Conservation (phyloP, 30 jellyfish, hydroid and myxozoan genomes). For the Pelagia noctiluca region DNA sequence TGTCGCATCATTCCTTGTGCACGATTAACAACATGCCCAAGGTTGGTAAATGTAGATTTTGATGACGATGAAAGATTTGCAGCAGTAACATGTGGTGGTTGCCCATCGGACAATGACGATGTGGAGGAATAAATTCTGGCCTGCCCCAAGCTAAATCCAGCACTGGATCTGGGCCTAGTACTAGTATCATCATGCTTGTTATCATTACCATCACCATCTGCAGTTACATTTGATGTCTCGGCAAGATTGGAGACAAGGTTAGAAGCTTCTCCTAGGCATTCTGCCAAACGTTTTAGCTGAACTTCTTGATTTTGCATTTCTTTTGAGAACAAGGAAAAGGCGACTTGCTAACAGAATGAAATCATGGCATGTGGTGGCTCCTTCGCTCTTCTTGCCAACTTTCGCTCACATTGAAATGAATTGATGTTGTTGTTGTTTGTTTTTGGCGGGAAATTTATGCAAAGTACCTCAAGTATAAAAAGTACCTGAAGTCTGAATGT, state of each 20-base stretch:
- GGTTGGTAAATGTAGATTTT: neutral
- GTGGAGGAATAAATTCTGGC: slow-evolving; percentile 11
- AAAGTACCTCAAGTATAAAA: neutral
- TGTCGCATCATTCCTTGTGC: neutral
- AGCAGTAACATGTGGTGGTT: slow-evolving; percentile 7
- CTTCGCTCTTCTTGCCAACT: too few relatives aligned
- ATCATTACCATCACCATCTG: slow-evolving; percentile 1
- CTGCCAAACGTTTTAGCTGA: slow-evolving; percentile 3
- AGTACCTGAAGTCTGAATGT: neutral
- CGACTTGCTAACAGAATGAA: neutral
- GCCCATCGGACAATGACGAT: slow-evolving; percentile 16
- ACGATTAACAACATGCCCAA: neutral
- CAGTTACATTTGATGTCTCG: neutral
- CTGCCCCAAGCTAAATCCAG: slow-evolving; percentile 20
- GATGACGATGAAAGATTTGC: neutral
- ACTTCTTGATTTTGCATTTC: slow-evolving; percentile 2
- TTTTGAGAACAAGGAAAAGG: neutral
- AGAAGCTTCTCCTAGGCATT: slow-evolving; percentile 6
- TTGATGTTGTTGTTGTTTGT: too few relatives aligned
- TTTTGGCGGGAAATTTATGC: neutral
- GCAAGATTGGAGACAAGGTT: slow-evolving; percentile 6
- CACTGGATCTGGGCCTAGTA: slow-evolving; percentile 12
- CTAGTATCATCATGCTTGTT: neutral
- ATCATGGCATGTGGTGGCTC: neutral
- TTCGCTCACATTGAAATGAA: too few relatives aligned